These are phyloP conservation scores for Brachionus rubens DNA, from an alignment of 1,140 invertebrate species.

Conservation along the genomic window DNA sequence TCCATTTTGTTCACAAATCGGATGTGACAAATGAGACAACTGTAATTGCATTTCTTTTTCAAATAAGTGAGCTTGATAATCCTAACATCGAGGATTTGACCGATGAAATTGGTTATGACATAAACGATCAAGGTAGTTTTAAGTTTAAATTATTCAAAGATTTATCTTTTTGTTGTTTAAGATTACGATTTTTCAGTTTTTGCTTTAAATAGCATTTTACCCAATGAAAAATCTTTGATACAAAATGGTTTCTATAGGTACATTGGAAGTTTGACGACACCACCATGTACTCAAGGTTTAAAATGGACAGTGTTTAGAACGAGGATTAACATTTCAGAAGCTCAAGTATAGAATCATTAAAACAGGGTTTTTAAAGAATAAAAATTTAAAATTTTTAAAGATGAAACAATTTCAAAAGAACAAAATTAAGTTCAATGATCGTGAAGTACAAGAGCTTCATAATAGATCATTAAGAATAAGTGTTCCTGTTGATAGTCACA, in stretches of 20 bases:
- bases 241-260: conserved; percentile 66
- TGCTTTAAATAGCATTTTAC: background rate
- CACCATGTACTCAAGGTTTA: conserved; percentile 80
- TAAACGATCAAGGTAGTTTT: background rate
- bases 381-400: background rate
- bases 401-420: conserved; percentile 18
- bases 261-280: conserved; percentile 80
- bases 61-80: conserved; percentile 1
- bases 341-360: conserved; percentile 5
- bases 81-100: background rate
- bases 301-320: conserved; percentile 80
- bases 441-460: conserved; percentile 4
- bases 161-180: background rate
- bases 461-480: background rate
- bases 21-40: background rate
- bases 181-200: background rate
- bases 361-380: background rate
- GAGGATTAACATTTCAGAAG: conserved; percentile 53
- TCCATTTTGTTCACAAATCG: conserved; percentile 10
- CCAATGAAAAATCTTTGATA: background rate
- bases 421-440: background rate
- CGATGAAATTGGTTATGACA: background rate
- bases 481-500: no score
- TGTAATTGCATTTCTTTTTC: conserved; percentile 15
- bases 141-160: background rate